These are phyloP conservation scores for Notolepis coatsorum DNA, from an alignment of 2,797 vertebrate species.

Conservation along the genomic window DNA sequence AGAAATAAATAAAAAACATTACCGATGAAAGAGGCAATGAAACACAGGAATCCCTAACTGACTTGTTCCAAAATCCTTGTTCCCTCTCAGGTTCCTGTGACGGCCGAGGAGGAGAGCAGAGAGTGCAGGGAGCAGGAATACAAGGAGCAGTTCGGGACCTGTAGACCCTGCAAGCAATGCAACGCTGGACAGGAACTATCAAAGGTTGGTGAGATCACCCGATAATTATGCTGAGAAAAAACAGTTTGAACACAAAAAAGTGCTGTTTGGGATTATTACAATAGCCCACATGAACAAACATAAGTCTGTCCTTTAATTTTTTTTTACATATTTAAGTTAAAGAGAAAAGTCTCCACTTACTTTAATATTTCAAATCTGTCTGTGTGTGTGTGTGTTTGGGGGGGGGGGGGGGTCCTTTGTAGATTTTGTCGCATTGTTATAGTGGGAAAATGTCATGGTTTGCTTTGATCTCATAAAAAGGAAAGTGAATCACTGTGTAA, in stretches of 20 bases:
- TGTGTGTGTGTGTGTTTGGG: no score
- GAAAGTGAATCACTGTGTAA: constrained; percentile 26
- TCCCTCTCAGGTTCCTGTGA: constrained; percentile 67
- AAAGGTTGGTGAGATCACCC: constrained; percentile 91
- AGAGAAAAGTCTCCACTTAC: no score
- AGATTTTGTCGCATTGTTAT: background rate
- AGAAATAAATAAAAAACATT: no score
- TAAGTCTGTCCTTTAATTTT: no score
- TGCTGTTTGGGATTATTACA: no score
- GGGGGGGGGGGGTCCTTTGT: background rate
- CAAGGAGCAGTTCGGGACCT: constrained; percentile 88
- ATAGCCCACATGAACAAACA: no score
- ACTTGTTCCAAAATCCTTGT: constrained; percentile 41
- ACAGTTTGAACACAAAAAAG: no score
- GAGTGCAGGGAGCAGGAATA: constrained; percentile 96
- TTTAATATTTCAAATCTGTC: background rate
- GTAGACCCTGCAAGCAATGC: constrained; percentile 90
- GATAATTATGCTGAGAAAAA: no score
- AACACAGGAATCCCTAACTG: constrained; percentile 60
- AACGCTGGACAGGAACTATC: constrained; percentile 96
- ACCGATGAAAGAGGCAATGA: constrained; percentile 51
- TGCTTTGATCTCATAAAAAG: constrained; percentile 38
- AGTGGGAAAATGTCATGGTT: constrained; percentile 5
- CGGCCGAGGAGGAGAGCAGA: constrained; percentile 87
- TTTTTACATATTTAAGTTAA: background rate